Percentiles rank a stretch among this genome's conserved stretches.
These are phyloP conservation scores for Tamandua tetradactyla DNA, from an alignment of 2,797 vertebrate species.

Conservation along the genomic window DNA sequence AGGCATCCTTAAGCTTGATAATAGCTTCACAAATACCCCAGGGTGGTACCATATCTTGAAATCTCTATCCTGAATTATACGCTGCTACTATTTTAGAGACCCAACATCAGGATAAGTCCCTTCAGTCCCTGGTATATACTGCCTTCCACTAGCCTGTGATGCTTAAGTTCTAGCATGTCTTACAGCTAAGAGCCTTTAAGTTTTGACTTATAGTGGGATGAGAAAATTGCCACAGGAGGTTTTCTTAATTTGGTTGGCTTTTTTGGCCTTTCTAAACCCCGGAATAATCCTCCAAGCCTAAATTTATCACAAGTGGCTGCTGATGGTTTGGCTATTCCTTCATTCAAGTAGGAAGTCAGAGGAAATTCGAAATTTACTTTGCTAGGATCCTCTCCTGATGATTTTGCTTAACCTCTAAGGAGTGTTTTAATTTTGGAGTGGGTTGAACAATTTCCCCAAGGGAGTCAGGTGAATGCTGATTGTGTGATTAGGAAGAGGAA, in stretches of 20 bases:
- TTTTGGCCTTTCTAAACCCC: neutral
- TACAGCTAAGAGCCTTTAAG: neutral
- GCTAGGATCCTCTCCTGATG: neutral
- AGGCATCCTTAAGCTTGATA: neutral
- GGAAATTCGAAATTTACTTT: slow-evolving; percentile 38
- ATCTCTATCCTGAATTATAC: neutral
- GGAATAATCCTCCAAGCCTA: neutral
- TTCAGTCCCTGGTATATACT: neutral
- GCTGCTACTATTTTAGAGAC: neutral
- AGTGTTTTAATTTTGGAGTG: neutral
- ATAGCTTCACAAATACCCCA: neutral
- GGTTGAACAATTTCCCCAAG: neutral
- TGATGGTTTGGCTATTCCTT: slow-evolving; percentile 11
- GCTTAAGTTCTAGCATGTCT: neutral
- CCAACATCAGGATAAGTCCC: neutral
- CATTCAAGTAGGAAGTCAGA: slow-evolving; percentile 23
- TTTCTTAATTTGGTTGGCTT: neutral
- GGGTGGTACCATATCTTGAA: neutral
- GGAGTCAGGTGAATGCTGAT: neutral
- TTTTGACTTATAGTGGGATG: neutral
- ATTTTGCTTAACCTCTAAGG: neutral
- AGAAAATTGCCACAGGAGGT: neutral
- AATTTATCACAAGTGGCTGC: neutral
- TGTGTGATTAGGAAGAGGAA: neutral
- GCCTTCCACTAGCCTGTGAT: neutral